These are phyloP conservation scores for Apodemia duryi DNA, from an alignment of 2,888 invertebrate genomes.

Conservation along the genomic window DNA sequence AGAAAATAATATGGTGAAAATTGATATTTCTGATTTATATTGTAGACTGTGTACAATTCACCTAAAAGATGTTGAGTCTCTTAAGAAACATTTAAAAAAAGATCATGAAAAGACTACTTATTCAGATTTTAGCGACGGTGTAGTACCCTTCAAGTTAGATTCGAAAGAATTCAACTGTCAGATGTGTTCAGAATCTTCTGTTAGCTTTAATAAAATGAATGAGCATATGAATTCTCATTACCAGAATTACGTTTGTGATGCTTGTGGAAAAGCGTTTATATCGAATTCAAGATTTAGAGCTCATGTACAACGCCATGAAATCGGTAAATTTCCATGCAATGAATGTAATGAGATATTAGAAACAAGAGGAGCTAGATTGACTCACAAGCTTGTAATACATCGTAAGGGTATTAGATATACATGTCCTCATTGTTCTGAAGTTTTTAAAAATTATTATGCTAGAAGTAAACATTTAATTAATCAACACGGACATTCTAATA, in stretches of 20 bases:
- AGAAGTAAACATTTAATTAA: conserved; percentile 60
- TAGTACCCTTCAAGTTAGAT: conserved; percentile 61
- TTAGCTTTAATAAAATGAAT: conserved; percentile 56
- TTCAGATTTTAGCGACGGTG: conserved; percentile 56
- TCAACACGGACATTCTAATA: conserved; percentile 46
- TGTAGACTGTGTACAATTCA: conserved; percentile 53
- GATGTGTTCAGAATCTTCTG: conserved; percentile 48
- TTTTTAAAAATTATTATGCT: conserved; percentile 57
- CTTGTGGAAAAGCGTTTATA: conserved; percentile 64
- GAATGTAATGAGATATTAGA: conserved; percentile 52
- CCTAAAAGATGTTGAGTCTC: conserved; percentile 43
- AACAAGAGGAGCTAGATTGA: conserved; percentile 54
- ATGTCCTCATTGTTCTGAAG: conserved; percentile 61
- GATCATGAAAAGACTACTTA: conserved; percentile 48
- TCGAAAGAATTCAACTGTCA: conserved; percentile 53
- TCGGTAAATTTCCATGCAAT: conserved; percentile 58
- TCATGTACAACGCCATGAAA: conserved; percentile 61
- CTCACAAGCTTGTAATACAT: conserved; percentile 54
- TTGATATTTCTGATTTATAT: conserved; percentile 54
- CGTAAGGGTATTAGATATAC: conserved; percentile 57
- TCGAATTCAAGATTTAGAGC: conserved; percentile 61
- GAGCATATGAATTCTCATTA: conserved; percentile 68
- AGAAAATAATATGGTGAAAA: conserved; percentile 69
- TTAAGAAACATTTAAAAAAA: conserved; percentile 52
- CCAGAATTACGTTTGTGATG: conserved; percentile 63